Evolutionary conservation across 2,113 vertebrate species (phyloP), one percentile per base, ranked within the genome.

Genomic region (Cynopterus brachyotis): DNA sequence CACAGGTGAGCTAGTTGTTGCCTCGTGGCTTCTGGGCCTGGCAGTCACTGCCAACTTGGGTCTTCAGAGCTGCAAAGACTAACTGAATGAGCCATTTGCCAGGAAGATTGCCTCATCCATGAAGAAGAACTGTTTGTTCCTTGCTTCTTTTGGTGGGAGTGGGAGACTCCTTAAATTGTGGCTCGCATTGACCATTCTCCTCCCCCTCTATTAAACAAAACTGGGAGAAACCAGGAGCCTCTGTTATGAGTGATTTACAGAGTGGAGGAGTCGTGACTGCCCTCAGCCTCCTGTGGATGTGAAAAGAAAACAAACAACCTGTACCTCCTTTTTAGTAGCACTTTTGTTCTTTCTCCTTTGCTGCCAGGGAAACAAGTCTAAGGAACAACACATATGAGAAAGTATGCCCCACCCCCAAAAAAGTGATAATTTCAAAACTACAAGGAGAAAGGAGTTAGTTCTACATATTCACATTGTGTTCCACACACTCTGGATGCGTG

Each of bases 51-150:
- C 98, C 35, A 42, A 98, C 99, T 55, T 97, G 98, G 88, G 98
- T 98, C n/a, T 99, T 70, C 99, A 78, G 99, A 99, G 87, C 98
- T 98, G 7, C 98, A 64, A 98, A 98, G 95, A 98, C 99, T 13
- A 37, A 9, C 0, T 6, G 99, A 98, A 99, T 99, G 96, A 98
- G 98, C 73, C 98, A 0, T 99, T 98, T 13, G 99, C 99, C 98
- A 99, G 99, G 99, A 70, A 55, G 96, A 50, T 50, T 6, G 69
- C 67, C 69, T 64, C 67, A 45, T 2, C 67, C 10, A 96, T 98
- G 50, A 99, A 99, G 97, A 99, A 99, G 96, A 99, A 99, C 92
- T 99, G 98, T 32, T 76, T 99, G 98, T 32, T 76, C 16, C n/a
- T 32, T 78, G 50, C 42, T 66, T 79, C 72, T 70, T 30, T 15